Percentiles rank a stretch among this genome's conserved stretches.
phyloP scores from a whole-genome alignment of 2,888 invertebrate species.

The Ptilodon capucinus region DNA sequence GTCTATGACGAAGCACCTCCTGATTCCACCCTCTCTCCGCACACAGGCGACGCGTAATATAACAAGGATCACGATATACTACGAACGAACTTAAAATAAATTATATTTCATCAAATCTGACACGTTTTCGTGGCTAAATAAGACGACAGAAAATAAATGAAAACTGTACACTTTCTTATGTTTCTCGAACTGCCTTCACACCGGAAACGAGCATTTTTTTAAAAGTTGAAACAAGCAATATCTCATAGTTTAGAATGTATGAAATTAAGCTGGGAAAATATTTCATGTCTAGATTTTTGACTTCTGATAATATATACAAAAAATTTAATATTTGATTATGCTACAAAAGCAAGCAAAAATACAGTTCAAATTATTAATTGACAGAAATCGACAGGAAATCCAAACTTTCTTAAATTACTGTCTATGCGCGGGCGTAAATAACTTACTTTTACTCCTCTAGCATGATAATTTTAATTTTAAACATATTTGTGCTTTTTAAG shows the following conservation, averaged over 20 bases:
- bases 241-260: slow-evolving; percentile 48
- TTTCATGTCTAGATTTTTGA: slow-evolving; percentile 63
- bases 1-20: slow-evolving; percentile 71
- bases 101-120: slow-evolving; percentile 63
- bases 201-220: slow-evolving; percentile 75
- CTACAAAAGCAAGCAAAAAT: slow-evolving; percentile 38
- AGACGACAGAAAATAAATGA: slow-evolving; percentile 81
- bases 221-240: slow-evolving; percentile 55
- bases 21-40: slow-evolving; percentile 49
- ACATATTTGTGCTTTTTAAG: too few relatives aligned
- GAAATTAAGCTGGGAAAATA: slow-evolving; percentile 50
- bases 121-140: slow-evolving; percentile 70
- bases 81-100: slow-evolving; percentile 68
- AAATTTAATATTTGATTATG: slow-evolving; percentile 40
- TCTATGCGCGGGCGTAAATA: too few relatives aligned
- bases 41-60: slow-evolving; percentile 49
- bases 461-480: too few relatives aligned
- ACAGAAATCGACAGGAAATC: slow-evolving; percentile 53
- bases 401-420: slow-evolving; percentile 31
- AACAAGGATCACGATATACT: slow-evolving; percentile 50
- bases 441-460: too few relatives aligned
- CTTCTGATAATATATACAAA: slow-evolving; percentile 35
- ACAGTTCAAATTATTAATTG: slow-evolving; percentile 33
- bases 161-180: slow-evolving; percentile 77
- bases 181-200: slow-evolving; percentile 77